phyloP scores from a whole-genome alignment of 2,888 invertebrate species.

The Timandra comae region DNA sequence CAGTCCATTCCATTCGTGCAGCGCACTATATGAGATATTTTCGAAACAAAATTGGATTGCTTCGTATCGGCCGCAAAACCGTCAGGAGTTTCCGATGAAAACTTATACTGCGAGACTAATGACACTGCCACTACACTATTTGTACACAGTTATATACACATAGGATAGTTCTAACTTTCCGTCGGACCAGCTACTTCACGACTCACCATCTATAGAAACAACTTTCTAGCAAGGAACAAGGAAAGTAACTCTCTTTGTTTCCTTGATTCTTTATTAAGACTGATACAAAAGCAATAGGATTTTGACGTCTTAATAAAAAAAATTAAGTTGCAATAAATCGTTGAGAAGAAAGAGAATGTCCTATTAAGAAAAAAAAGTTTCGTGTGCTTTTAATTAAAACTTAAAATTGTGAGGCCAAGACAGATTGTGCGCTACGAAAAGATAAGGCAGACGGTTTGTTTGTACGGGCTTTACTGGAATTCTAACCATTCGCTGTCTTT shows the following conservation, averaged over 20 bases:
- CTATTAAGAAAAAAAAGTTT: slow-evolving; percentile 24
- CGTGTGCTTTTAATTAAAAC: slow-evolving; percentile 37
- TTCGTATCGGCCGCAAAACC: slow-evolving; percentile 39
- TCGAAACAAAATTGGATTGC: slow-evolving; percentile 60
- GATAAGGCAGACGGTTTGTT: slow-evolving; percentile 27
- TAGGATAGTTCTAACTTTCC: background rate
- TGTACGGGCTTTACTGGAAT: slow-evolving; percentile 8
- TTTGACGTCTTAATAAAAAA: slow-evolving; percentile 6
- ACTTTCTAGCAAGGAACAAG: slow-evolving; percentile 3
- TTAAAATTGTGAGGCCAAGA: slow-evolving; percentile 26
- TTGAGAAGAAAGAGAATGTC: slow-evolving; percentile 9
- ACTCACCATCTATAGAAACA: slow-evolving; percentile 13
- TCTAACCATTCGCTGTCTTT: slow-evolving; percentile 3
- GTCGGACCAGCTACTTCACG: slow-evolving; percentile 16
- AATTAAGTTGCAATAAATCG: slow-evolving; percentile 10
- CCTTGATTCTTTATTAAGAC: slow-evolving; percentile 18
- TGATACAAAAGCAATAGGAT: slow-evolving; percentile 14
- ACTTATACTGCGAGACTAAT: slow-evolving; percentile 38
- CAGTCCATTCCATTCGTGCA: slow-evolving; percentile 25
- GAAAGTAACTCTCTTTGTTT: slow-evolving; percentile 17
- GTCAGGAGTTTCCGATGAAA: slow-evolving; percentile 39
- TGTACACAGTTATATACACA: no score
- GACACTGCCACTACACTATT: slow-evolving; percentile 15
- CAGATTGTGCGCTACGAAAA: slow-evolving; percentile 17
- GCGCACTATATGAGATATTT: slow-evolving; percentile 35